phyloP scores from a whole-genome alignment of 2,113 vertebrate species.

The Leptobrachium leishanense region DNA sequence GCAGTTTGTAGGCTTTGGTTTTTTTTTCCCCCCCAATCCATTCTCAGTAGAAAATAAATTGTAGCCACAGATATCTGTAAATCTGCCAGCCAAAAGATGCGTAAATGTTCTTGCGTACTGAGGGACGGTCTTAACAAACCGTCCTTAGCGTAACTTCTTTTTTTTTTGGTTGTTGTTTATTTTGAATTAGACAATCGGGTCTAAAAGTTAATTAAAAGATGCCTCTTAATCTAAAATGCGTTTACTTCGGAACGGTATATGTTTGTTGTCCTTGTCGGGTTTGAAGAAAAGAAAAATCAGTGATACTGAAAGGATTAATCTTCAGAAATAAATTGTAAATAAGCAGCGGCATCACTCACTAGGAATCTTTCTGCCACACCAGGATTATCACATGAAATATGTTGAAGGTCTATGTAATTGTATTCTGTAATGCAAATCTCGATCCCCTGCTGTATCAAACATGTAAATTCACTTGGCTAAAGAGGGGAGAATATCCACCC shows the following conservation, averaged over 20 bases:
- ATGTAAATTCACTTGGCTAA: slow-evolving; percentile 56
- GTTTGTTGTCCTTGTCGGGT: slow-evolving; percentile 22
- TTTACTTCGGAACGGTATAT: neutral
- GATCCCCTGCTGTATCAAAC: slow-evolving; percentile 58
- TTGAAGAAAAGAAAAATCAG: slow-evolving; percentile 18
- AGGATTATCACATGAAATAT: slow-evolving; percentile 51
- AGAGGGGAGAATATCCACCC: slow-evolving; percentile 55
- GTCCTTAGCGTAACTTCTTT: slow-evolving; percentile 8
- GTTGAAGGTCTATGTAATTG: slow-evolving; percentile 51
- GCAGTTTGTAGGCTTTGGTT: slow-evolving; percentile 1
- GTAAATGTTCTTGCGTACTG: slow-evolving; percentile 1
- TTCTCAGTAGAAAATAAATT: slow-evolving; percentile 22
- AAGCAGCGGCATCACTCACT: slow-evolving; percentile 42
- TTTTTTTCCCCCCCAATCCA: neutral
- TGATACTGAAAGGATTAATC: slow-evolving; percentile 36
- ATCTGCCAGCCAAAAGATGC: slow-evolving; percentile 12
- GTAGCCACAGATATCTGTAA: slow-evolving; percentile 1
- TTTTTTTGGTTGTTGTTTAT: neutral
- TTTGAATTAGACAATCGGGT: neutral
- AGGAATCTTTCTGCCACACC: slow-evolving; percentile 47
- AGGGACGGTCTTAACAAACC: neutral
- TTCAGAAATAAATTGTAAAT: slow-evolving; percentile 48
- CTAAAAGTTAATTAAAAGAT: neutral
- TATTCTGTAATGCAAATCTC: slow-evolving; percentile 55
- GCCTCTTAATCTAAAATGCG: neutral